These are phyloP conservation scores for Prenolepis imparis DNA, from an alignment of 2,888 invertebrate genomes.

Conservation along the genomic window DNA sequence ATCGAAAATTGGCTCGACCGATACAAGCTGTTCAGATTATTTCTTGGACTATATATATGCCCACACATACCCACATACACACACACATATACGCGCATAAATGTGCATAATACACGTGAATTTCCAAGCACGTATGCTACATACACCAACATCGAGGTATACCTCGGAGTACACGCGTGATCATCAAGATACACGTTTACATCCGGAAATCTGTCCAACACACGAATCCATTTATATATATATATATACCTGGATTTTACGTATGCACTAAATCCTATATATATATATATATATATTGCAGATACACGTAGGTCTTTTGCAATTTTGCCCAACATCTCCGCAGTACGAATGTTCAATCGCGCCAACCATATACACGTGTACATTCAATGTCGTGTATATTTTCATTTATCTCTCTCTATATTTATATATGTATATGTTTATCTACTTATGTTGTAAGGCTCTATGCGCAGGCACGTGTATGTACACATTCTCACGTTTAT, in stretches of 20 bases:
- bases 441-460: background rate
- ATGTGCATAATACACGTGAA: background rate
- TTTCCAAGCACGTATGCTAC: slow-evolving; percentile 8
- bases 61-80: background rate
- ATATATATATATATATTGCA: background rate
- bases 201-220: background rate
- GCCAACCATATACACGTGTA: background rate
- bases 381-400: background rate
- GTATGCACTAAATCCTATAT: too few relatives aligned
- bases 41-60: background rate
- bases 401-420: background rate
- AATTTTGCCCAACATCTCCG: slow-evolving; percentile 16
- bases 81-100: background rate
- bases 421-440: too few relatives aligned
- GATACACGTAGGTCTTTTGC: background rate
- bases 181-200: background rate
- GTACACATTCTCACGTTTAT: slow-evolving; percentile 17
- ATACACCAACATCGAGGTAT: background rate
- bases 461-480: background rate
- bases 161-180: background rate
- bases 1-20: slow-evolving; percentile 51
- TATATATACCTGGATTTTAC: too few relatives aligned
- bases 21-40: slow-evolving; percentile 37
- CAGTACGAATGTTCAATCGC: background rate
- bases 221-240: background rate